Conservation (phyloP, 1,140 invertebrate species). For the Fopius arisanus region DNA sequence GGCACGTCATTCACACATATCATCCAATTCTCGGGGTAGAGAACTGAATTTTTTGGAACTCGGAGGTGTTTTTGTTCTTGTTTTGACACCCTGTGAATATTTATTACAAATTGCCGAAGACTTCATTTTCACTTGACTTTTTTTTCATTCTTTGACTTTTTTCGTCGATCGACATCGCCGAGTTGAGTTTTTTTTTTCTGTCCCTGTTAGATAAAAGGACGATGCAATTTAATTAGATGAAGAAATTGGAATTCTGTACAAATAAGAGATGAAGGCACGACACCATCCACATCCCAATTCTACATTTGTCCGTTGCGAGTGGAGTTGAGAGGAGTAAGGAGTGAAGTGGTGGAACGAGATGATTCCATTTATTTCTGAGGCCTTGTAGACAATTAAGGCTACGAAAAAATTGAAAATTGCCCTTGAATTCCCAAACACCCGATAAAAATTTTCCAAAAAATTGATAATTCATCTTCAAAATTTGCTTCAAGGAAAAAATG, state of each 20-base stretch:
- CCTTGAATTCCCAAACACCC: too few relatives aligned
- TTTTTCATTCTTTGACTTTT: too few relatives aligned
- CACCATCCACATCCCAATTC: background rate
- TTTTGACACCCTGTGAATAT: background rate
- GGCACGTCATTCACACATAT: background rate
- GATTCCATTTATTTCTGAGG: too few relatives aligned
- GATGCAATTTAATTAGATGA: conserved; percentile 14
- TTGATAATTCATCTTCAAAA: too few relatives aligned
- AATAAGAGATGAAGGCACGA: background rate
- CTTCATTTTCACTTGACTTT: too few relatives aligned
- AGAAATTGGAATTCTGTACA: conserved; percentile 6
- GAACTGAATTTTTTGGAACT: background rate
- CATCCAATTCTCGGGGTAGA: background rate
- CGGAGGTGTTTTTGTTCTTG: background rate
- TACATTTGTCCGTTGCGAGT: background rate
- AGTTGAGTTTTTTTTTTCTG: too few relatives aligned
- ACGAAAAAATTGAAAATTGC: too few relatives aligned
- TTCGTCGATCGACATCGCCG: too few relatives aligned
- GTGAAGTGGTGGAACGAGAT: background rate
- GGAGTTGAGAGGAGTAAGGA: background rate
- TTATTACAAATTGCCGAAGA: background rate
- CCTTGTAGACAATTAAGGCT: too few relatives aligned
- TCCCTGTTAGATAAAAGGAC: conserved; percentile 19
- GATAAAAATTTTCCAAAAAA: too few relatives aligned
- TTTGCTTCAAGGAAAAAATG: too few relatives aligned